Base-by-base conservation (phyloP, 1,140 invertebrate genomes). In the Ceratoteleas bidentatus region DNA sequence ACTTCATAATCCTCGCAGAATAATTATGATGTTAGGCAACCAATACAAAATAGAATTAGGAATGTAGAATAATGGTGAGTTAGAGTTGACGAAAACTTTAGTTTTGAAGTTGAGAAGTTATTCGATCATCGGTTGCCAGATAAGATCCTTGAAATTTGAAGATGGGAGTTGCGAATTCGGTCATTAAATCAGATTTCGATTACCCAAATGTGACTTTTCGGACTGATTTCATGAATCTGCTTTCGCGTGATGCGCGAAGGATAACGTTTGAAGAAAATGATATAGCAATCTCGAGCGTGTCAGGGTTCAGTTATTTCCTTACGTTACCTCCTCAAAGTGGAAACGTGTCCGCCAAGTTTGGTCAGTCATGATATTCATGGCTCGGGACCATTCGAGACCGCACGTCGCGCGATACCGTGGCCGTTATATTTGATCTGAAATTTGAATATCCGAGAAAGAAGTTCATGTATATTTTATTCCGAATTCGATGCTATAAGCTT, bases 321-420 rank as follows among this genome's bases (percentile, higher is more conserved):
- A 70, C 62, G 62, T 80, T 76, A 61, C 54, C 60, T 75, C 34
- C 47, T 76, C 64, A 70, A 81, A 85, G 66, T 76, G 69, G 80
- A 85, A 86, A 85, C 85, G 83, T 81, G 85, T 84, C 85, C 84
- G 70, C 84, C 79, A 85, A 85, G 85, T 86, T 90, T 89, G 89
- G 90, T 91, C 90, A 91, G 88, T 90, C 89, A 91, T 90, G 89
- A 90, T 91, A 91, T 91, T 91, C 90, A 91, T 91, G 89, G 89
- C 85, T 84, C 88, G 90, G 89, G 90, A 91, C 89, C 88, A 87
- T 86, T 85, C 79, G 87, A 85, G 86, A 86, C 84, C 83, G 68
- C 83, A 80, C 76, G 81, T 83, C 84, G 83, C 83, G 83, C 85
- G 88, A 88, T 89, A 89, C 81, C 83, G 64, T 76, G 76, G 73